These are phyloP conservation scores for Heterodera carotae DNA, from an alignment of 1,140 invertebrate species.

Conservation along the genomic window DNA sequence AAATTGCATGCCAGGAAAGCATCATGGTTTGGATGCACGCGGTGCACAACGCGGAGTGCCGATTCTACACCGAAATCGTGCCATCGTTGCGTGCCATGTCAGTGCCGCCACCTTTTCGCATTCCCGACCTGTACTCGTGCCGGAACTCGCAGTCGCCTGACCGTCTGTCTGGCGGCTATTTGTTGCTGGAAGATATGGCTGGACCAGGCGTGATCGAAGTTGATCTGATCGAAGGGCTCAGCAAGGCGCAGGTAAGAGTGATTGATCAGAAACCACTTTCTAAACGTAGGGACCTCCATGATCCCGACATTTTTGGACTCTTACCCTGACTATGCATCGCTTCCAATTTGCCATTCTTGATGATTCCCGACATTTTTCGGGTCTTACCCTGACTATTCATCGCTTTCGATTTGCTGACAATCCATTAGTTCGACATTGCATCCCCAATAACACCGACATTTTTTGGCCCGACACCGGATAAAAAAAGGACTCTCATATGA, in stretches of 20 bases:
- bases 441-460: too few species aligned
- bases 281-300: too few species aligned
- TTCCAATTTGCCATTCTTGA: too few species aligned
- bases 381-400: too few species aligned
- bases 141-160: not conserved
- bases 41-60: slow-evolving; percentile 29
- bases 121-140: slow-evolving; percentile 20
- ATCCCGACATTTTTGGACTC: too few species aligned
- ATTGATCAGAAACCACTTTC: too few species aligned
- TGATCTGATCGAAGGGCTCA: slow-evolving; percentile 24
- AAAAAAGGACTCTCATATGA: too few species aligned
- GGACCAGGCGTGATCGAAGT: not conserved
- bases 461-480: too few species aligned
- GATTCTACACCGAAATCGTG: not conserved
- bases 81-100: slow-evolving; percentile 17
- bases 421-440: too few species aligned
- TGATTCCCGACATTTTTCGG: too few species aligned
- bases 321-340: too few species aligned
- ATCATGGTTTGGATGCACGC: slow-evolving; percentile 20
- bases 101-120: slow-evolving; percentile 13
- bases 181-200: not conserved
- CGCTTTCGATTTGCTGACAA: too few species aligned
- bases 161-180: not conserved
- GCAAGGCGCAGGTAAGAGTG: slow-evolving; percentile 26
- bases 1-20: not conserved